These are phyloP conservation scores for Buceros bicornis DNA, from an alignment of 2,797 vertebrate genomes.

Conservation along the genomic window DNA sequence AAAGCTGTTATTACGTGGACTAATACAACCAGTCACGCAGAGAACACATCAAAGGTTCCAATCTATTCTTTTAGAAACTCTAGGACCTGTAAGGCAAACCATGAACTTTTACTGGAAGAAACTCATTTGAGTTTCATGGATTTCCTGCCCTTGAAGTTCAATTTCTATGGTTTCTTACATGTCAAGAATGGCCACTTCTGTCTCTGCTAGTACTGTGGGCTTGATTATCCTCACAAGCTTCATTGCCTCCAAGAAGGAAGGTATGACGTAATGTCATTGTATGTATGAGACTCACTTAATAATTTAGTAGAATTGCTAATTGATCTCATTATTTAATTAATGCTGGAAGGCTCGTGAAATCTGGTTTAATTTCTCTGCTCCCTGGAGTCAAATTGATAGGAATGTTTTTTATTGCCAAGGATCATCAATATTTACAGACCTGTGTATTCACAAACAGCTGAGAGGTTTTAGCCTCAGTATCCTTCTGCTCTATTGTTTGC, in stretches of 20 bases:
- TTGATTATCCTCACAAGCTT: slow-evolving; percentile 20
- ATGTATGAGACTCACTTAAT: slow-evolving; percentile 19
- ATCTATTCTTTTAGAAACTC: not conserved
- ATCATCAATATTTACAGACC: slow-evolving; percentile 48
- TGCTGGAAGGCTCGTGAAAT: slow-evolving; percentile 35
- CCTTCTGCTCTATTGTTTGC: slow-evolving; percentile 17
- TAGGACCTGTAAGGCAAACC: not conserved
- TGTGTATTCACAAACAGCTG: slow-evolving; percentile 25
- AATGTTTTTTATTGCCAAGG: slow-evolving; percentile 50
- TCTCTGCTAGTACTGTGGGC: not conserved
- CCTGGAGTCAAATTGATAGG: slow-evolving; percentile 25
- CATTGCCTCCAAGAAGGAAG: not conserved
- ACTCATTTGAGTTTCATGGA: not conserved
- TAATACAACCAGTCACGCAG: not conserved
- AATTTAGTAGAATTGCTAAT: slow-evolving; percentile 55
- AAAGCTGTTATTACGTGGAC: not conserved
- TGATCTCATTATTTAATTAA: slow-evolving; percentile 66
- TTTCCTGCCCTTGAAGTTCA: not conserved
- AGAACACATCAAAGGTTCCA: not conserved
- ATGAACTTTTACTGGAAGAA: not conserved
- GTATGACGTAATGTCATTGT: not conserved
- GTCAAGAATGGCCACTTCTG: not conserved
- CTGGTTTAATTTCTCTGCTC: slow-evolving; percentile 49
- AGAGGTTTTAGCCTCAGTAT: slow-evolving; percentile 17
- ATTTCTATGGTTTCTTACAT: not conserved